Evolutionary conservation across 2,113 vertebrate genomes (phyloP).

Genomic region (Seriola aureovittata): DNA sequence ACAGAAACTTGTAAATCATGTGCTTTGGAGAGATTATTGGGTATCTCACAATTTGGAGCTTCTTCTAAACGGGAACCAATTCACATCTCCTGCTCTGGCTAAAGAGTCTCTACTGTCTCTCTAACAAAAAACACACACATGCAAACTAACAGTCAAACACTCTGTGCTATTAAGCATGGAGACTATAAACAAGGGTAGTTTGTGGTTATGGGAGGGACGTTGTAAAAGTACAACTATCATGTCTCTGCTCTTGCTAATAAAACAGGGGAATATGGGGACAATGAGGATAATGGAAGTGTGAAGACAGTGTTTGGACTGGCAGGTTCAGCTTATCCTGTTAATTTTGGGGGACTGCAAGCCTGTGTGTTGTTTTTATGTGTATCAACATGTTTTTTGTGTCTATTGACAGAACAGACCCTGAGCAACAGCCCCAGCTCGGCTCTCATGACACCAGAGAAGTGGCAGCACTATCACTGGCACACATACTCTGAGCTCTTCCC

Average conservation of each 20-base stretch:
- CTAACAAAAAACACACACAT: neutral
- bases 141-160: neutral
- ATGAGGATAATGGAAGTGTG: neutral
- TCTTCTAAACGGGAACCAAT: neutral
- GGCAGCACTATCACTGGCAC: constrained; percentile 70
- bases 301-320: constrained; percentile 10
- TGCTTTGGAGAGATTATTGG: neutral
- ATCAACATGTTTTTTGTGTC: constrained; percentile 32
- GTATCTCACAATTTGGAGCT: neutral
- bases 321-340: constrained; percentile 25
- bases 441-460: constrained; percentile 67
- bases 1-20: neutral
- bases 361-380: constrained; percentile 31
- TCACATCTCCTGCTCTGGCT: neutral
- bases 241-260: neutral
- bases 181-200: neutral
- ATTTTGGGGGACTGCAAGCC: neutral
- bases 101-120: neutral
- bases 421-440: constrained; percentile 48
- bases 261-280: neutral
- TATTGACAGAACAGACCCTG: constrained; percentile 55
- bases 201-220: neutral
- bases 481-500: constrained; percentile 70
- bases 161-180: neutral
- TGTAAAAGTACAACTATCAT: neutral